Evolutionary conservation across 2,888 invertebrate genomes (phyloP).

Genomic region (Morpho helenor): DNA sequence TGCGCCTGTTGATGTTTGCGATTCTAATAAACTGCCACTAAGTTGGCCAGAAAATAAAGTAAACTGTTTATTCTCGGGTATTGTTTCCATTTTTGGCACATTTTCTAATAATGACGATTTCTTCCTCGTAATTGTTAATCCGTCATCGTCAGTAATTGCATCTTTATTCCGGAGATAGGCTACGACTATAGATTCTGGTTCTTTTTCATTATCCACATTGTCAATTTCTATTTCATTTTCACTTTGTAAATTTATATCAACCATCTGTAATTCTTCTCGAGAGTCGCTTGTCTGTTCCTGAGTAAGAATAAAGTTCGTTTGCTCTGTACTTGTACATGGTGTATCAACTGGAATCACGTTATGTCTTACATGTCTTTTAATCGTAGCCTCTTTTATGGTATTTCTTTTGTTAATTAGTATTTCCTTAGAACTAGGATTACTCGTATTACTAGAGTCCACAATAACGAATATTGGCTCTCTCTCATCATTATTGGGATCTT

Average conservation of each 20-base stretch:
- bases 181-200: constrained; percentile 44
- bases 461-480: constrained; percentile 45
- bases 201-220: constrained; percentile 36
- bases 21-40: constrained; percentile 3
- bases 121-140: constrained; percentile 40
- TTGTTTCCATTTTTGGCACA: constrained; percentile 57
- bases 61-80: constrained; percentile 46
- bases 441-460: constrained; percentile 42
- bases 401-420: constrained; percentile 35
- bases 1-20: neutral
- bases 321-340: constrained; percentile 45
- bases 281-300: constrained; percentile 36
- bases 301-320: constrained; percentile 24
- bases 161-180: constrained; percentile 48
- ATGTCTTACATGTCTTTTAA: constrained; percentile 34
- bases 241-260: constrained; percentile 48
- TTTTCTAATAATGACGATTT: constrained; percentile 46
- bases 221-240: constrained; percentile 40
- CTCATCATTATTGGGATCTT: constrained; percentile 31
- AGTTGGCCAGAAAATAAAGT: constrained; percentile 22
- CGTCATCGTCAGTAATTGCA: constrained; percentile 34
- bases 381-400: constrained; percentile 28
- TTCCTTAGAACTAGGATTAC: constrained; percentile 43
- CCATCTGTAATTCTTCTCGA: constrained; percentile 43
- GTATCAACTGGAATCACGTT: constrained; percentile 34